Base-by-base conservation (phyloP, 1,140 invertebrate species). In the Nylanderia fulva region DNA sequence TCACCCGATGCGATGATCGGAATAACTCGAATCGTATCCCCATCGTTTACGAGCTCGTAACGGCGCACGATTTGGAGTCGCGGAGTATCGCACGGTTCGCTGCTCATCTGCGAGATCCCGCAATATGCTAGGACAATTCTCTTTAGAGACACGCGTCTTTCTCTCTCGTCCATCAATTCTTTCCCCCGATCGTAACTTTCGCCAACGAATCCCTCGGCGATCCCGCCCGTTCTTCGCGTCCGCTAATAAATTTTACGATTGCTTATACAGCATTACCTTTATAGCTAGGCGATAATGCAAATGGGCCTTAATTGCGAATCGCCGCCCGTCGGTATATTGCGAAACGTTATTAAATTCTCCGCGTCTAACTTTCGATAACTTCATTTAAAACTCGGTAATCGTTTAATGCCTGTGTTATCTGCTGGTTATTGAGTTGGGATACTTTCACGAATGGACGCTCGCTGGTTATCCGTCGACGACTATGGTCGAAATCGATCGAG, bases 361-460 rank as follows among this genome's bases (percentile, higher is more conserved):
- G 21, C 33, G 36, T 24, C 77, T 72, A 82, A 82, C 77, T 82
- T 82, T 82, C 66, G 52, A 82, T 82, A 82, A 82, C 77, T 82
- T 72, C 66, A 39, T 82, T 82, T 71, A 82, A 82, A 82, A 82
- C 77, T 82, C 66, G 0, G 77, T 82, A 82, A 82, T 82, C 77
- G 54, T 82, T 82, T 82, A 82, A 82, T 71, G 66, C 66, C 52
- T 82, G 66, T 82, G 77, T 82, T 82, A 82, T 82, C 66, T 58
- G n/a, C 66, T 24, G 54, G 64, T 82, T 80, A 80, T 80, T 72
- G 77, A 82, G 77, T 82, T 82, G 66, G 72, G 36, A 82, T 82
- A 82, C 77, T 82, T 72, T 82, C 66, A 42, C 52, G 52, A 71
- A 69, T 33, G 66, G 36, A 82, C 66, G 63, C 24, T 42, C n/a